Evolutionary conservation across 1,140 invertebrate species (phyloP).

Genomic region (Acromyrmex charruanus): DNA sequence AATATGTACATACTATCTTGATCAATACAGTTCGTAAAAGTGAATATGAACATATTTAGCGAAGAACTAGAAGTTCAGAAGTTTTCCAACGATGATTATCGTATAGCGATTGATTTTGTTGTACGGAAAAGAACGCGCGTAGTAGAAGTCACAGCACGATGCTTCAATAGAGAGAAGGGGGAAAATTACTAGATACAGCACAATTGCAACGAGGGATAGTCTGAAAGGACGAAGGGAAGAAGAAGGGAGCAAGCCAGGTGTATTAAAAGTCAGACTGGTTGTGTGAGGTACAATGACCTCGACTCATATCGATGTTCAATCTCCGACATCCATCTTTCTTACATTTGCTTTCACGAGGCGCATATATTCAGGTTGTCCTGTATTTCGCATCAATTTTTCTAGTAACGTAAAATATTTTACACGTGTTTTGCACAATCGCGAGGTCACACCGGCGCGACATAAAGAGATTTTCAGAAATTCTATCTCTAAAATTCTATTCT

Average conservation of each 20-base stretch:
- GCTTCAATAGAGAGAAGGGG: slow-evolving; percentile 65
- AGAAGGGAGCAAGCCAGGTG: slow-evolving; percentile 67
- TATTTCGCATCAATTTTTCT: background rate
- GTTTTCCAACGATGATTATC: background rate
- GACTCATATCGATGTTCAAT: slow-evolving; percentile 57
- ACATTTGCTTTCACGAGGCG: slow-evolving; percentile 18
- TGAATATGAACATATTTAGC: background rate
- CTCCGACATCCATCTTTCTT: slow-evolving; percentile 29
- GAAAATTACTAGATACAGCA: slow-evolving; percentile 71
- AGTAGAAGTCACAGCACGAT: slow-evolving; percentile 55
- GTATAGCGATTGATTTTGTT: slow-evolving; percentile 65
- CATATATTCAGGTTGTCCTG: background rate
- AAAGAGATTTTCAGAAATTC: slow-evolving; percentile 61
- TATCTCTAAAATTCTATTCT: slow-evolving; percentile 17
- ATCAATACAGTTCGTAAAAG: background rate
- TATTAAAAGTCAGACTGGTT: slow-evolving; percentile 51
- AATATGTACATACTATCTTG: background rate
- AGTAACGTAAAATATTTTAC: background rate
- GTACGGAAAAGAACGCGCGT: slow-evolving; percentile 50
- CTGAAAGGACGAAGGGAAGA: slow-evolving; percentile 33
- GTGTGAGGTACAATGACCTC: slow-evolving; percentile 55
- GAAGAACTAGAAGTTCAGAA: background rate
- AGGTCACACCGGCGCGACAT: background rate
- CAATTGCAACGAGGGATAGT: slow-evolving; percentile 57
- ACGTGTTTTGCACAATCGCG: background rate